A percentile compares a stretch with the other conserved stretches of the same genome.
Evolutionary conservation across 2,113 vertebrate species (phyloP).

Genomic region (Melanotaenia duboulayi): DNA sequence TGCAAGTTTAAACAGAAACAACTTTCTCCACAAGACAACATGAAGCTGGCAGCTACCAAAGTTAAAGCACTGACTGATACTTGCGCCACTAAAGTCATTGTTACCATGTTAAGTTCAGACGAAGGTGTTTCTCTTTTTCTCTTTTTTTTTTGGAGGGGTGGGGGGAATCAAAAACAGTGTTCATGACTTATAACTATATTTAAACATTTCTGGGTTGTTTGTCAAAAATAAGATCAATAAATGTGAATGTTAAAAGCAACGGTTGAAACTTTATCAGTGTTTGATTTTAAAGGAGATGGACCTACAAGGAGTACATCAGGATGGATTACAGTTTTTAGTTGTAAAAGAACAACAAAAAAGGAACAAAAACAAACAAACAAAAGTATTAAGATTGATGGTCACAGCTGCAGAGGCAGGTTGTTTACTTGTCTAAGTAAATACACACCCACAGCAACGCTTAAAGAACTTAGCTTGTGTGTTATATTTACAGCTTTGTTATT

Average conservation of each 20-base stretch:
- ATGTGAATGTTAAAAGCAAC: neutral
- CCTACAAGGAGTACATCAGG: too few species aligned
- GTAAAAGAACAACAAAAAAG: neutral
- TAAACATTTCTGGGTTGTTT: conserved; percentile 3
- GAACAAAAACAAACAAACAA: too few species aligned
- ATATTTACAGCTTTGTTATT: too few species aligned
- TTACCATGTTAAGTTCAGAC: neutral
- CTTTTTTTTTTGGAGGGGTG: too few species aligned
- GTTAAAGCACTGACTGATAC: conserved; percentile 16
- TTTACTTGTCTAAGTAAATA: too few species aligned
- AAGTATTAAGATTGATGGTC: too few species aligned
- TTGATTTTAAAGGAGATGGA: neutral
- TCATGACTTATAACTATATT: neutral
- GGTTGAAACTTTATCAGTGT: neutral
- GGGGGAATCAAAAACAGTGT: neutral
- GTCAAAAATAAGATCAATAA: conserved; percentile 4
- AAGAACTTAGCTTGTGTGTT: too few species aligned
- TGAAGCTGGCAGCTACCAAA: conserved; percentile 21
- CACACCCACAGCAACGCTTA: too few species aligned
- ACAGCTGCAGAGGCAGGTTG: too few species aligned
- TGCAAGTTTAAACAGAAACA: neutral
- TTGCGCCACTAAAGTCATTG: neutral
- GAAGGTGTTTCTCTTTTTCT: neutral
- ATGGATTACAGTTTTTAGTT: neutral
- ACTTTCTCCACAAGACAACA: neutral